Evolutionary conservation across 2,797 vertebrate genomes (phyloP), one percentile per base, ranked within the genome.

Genomic region (Hafferia zeledoni): DNA sequence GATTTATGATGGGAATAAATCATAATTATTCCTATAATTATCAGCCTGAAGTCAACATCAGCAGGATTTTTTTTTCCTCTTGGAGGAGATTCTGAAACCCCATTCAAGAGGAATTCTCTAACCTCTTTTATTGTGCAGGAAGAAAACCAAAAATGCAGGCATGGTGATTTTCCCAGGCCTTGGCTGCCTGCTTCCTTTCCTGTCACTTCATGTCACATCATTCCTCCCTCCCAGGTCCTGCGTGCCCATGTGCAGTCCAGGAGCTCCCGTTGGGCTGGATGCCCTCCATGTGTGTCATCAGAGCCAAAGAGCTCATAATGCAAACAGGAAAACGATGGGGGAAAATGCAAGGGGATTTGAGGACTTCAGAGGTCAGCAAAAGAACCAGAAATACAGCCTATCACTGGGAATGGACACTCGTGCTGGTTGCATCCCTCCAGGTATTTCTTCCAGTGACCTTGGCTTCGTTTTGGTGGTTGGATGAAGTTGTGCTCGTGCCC

Each of bases 1-100:
- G 79, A 88, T 82, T 96, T 96, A 95, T 92, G 60, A 70, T 14
- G 69, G 78, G 87, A 92, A 89, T 79, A 82, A 70, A 75, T 92
- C 68, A 94, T 91, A 91, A 89, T 75, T 71, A 75, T 59, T 61
- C 50, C 61, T 69, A n/a, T 83, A 92, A 71, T 81, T 69, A 80
- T 82, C 57, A 71, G 57, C 64, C 44, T 78, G 61, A 90, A 85
- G 68, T 3, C 16, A 93, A 74, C 46, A 52, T 6, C 27, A 89
- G 78, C 49, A 71, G 47, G 52, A 68, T 24, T 31, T 14, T 11
- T 31, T 43, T 4, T 20, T 22, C 23, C 4, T 5, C 11, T 64
- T 13, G 8, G 39, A 44, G 53, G 28, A 67, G 9, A 8, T 41
- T 86, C 50, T 93, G 74, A 94, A 88, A 57, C 9, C 9, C 17